A percentile compares a stretch with the other conserved stretches of the same genome.
Conservation (phyloP, 2,113 vertebrate genomes). For the Nesogale talazaci region DNA sequence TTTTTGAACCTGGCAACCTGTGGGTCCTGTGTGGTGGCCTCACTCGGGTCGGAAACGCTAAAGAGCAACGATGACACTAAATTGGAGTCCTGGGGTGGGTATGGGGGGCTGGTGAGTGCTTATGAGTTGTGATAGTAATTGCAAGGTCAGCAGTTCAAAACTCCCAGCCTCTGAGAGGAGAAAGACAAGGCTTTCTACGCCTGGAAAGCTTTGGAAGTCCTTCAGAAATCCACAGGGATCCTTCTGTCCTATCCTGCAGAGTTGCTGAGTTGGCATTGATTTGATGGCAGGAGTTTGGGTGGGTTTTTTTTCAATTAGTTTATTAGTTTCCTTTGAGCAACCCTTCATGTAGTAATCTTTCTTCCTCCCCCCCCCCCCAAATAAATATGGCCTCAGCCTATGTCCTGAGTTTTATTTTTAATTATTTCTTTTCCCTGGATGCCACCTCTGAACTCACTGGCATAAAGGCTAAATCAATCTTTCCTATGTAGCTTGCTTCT, state of each 20-base stretch:
- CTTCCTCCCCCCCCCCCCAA: background rate
- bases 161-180: no score
- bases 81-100: no score
- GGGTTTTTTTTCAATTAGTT: background rate
- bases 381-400: background rate
- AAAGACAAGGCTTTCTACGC: no score
- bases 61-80: background rate
- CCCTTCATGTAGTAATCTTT: background rate
- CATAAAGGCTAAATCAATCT: background rate
- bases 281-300: no score
- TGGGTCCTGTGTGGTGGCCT: background rate
- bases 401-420: background rate
- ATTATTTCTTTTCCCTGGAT: background rate
- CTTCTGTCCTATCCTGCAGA: no score
- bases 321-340: background rate
- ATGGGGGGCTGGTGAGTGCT: no score
- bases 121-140: no score
- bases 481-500: background rate
- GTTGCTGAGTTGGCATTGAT: no score
- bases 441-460: no score
- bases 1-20: background rate
- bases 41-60: slow-evolving; percentile 8
- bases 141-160: no score
- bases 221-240: no score
- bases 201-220: no score